These are phyloP conservation scores for Oscheius sp. DNA, from an alignment of 2,888 invertebrate species.

Conservation along the genomic window DNA sequence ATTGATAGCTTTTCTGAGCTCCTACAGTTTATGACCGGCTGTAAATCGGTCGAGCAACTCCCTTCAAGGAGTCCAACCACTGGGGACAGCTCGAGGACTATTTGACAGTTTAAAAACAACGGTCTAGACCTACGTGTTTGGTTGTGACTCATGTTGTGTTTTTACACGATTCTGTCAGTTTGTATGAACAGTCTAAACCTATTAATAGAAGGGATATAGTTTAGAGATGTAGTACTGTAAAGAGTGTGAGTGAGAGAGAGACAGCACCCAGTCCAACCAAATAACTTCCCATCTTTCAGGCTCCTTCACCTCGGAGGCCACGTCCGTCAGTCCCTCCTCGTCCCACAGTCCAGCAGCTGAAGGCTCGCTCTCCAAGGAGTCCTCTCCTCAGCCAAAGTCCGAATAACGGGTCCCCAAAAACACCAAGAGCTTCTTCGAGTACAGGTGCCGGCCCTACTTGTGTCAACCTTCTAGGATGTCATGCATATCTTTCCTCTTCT, in stretches of 20 bases:
- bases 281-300: slow-evolving; percentile 12
- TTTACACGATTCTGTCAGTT: no score
- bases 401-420: background rate
- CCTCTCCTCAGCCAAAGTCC: slow-evolving; percentile 21
- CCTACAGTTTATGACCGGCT: slow-evolving; percentile 28
- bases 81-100: no score
- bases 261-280: no score
- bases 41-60: slow-evolving; percentile 28
- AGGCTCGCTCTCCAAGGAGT: slow-evolving; percentile 7
- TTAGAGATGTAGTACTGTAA: no score
- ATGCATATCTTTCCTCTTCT: slow-evolving; percentile 17
- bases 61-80: background rate
- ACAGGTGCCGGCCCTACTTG: slow-evolving; percentile 24
- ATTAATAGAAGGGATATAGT: no score
- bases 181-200: no score
- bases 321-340: slow-evolving; percentile 22
- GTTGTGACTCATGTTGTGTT: no score
- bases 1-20: slow-evolving; percentile 20
- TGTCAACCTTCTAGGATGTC: background rate
- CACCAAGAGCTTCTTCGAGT: slow-evolving; percentile 21
- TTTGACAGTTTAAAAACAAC: no score
- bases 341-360: slow-evolving; percentile 5
- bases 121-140: no score
- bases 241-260: no score
- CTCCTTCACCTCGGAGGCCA: slow-evolving; percentile 33